A percentile compares a stretch with the other conserved stretches of the same genome.
These are phyloP conservation scores for Callimorpha dominula DNA, from an alignment of 2,888 invertebrate genomes.

Conservation along the genomic window DNA sequence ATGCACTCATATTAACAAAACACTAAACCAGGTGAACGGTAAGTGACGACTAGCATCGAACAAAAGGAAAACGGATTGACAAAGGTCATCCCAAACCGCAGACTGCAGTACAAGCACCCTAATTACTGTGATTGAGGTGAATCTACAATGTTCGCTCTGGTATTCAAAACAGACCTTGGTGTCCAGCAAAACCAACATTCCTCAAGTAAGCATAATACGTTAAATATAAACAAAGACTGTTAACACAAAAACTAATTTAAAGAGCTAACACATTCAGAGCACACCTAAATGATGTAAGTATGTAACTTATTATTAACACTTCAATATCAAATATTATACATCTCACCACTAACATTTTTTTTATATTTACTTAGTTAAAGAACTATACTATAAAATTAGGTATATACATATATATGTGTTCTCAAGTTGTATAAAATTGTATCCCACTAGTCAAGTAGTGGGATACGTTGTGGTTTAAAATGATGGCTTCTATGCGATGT, in stretches of 20 bases:
- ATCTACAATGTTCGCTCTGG: conserved; percentile 15
- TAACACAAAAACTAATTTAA: not conserved
- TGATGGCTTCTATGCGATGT: no score
- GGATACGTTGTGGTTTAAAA: no score
- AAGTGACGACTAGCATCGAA: conserved; percentile 12
- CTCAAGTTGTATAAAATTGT: no score
- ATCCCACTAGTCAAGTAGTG: no score
- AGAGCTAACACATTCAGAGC: not conserved
- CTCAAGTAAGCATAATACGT: conserved; percentile 12
- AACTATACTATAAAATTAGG: no score
- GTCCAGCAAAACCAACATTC: not conserved
- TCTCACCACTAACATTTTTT: no score
- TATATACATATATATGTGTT: no score
- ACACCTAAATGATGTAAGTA: not conserved
- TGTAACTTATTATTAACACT: not conserved
- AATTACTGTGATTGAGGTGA: conserved; percentile 14
- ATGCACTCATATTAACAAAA: conserved; percentile 9
- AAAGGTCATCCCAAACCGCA: conserved; percentile 2
- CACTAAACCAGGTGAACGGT: conserved; percentile 25
- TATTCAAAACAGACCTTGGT: conserved; percentile 13
- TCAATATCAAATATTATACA: not conserved
- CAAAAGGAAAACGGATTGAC: conserved; percentile 14
- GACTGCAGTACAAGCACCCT: conserved; percentile 12
- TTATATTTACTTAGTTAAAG: not conserved
- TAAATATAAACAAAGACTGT: not conserved